Evolutionary conservation across 2,888 invertebrate species (phyloP), one percentile per base, ranked within the genome.

Genomic region (Drosophila robusta): DNA sequence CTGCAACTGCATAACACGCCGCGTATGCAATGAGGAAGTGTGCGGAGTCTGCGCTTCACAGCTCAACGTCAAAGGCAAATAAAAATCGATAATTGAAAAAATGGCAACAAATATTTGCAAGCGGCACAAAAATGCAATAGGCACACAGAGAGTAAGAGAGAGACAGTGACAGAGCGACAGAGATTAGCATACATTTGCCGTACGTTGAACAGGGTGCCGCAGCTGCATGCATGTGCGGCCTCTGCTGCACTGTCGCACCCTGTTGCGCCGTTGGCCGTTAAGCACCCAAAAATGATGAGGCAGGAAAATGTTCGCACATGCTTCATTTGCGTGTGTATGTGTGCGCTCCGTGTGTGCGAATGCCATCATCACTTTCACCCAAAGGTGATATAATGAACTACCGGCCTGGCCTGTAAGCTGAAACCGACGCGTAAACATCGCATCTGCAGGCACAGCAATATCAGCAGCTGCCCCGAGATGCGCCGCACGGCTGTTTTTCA

Each of bases 341-440:
- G 52, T 58, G 29, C 16, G 69, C 42, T 69, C 45, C 72, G 47
- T 38, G 73, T 58, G 46, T 69, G 72, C 78, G 80, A 80, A 86
- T 86, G 86, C 88, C 86, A 88, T 87, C 87, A 89, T 82, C 87
- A 89, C 90, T 90, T 90, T 90, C 90, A 90, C 90, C 85, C 74
- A 80, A 77, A 85, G 85, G 85, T 89, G 87, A 90, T 89, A 89
- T 90, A 90, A 90, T 89, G 78, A 70, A 80, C 76, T 87, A 87
- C 77, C 80, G 73, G 68, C 58, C 73, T 60, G 76, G 72, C 66
- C 80, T 70, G 74, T 67, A 70, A 75, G 64, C 58, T 51, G 62
- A 85, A 66, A 50, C 75, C 79, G 60, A 79, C 58, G 50, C 45
- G 73, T 45, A 61, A 60, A 72, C 75, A 64, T 54, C 73, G 42